Conservation (phyloP, 92 coral and sea anemone genomes). For the Parazoanthus swiftii region DNA sequence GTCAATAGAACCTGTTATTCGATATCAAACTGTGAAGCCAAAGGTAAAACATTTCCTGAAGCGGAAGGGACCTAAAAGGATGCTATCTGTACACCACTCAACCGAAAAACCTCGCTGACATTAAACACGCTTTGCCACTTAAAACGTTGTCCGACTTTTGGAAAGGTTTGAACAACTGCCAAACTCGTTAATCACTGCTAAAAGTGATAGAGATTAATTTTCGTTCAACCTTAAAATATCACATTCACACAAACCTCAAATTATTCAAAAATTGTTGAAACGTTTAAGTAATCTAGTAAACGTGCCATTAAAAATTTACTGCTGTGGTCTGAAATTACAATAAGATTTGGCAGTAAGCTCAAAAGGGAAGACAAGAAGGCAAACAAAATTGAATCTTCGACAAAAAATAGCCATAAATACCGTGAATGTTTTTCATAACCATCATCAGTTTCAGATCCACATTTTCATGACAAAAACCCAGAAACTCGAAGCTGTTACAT, state of each 20-base stretch:
- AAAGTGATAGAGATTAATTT: not conserved
- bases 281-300: not conserved
- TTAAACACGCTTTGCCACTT: not conserved
- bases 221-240: not conserved
- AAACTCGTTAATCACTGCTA: not conserved
- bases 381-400: not conserved
- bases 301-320: not conserved
- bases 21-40: not conserved
- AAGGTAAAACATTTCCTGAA: not conserved
- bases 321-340: not conserved
- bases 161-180: not conserved
- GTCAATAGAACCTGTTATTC: not conserved
- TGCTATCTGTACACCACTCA: not conserved
- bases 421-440: not conserved
- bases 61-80: not conserved
- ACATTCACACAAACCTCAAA: not conserved
- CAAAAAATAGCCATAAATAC: not conserved
- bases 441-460: not conserved
- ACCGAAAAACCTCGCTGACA: not conserved
- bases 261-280: slow-evolving; percentile 8
- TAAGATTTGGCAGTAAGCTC: not conserved
- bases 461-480: not conserved
- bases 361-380: not conserved
- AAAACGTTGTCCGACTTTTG: not conserved
- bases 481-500: not conserved